phyloP scores from a whole-genome alignment of 2,797 vertebrate genomes.

The Acridotheres tristis region DNA sequence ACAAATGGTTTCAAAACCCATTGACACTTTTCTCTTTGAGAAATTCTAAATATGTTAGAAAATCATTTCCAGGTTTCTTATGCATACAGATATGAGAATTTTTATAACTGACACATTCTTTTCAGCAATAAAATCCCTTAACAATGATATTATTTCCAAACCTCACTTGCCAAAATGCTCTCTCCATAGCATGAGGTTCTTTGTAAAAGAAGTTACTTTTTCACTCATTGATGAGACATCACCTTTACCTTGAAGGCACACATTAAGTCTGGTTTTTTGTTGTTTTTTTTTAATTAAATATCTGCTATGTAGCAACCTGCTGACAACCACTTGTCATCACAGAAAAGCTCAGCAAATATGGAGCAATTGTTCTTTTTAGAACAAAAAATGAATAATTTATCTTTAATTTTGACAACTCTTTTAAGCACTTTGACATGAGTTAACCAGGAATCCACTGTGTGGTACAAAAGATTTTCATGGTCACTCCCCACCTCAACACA shows the following conservation, averaged over 20 bases:
- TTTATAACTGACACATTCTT: not conserved
- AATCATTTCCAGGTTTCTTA: not conserved
- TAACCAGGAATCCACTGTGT: not conserved
- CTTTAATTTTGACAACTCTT: not conserved
- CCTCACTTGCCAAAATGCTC: not conserved
- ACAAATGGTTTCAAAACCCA: not conserved
- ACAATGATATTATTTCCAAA: not conserved
- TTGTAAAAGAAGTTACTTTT: not conserved
- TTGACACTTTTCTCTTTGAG: not conserved
- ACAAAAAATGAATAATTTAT: not conserved
- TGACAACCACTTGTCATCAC: not conserved
- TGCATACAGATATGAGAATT: not conserved
- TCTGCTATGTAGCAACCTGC: not conserved
- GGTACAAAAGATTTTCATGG: not conserved
- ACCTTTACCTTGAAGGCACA: not conserved
- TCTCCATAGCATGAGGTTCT: not conserved
- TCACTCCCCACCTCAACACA: not conserved
- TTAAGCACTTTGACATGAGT: not conserved
- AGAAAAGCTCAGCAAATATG: not conserved
- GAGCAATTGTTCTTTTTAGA: not conserved
- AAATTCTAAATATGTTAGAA: not conserved
- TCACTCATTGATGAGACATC: rapidly evolving
- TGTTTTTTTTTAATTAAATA: not conserved
- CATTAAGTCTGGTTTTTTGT: not conserved
- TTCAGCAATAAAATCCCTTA: not conserved